These are phyloP conservation scores for Pogonocherus hispidulus DNA, from an alignment of 2,888 invertebrate species.

Conservation along the genomic window DNA sequence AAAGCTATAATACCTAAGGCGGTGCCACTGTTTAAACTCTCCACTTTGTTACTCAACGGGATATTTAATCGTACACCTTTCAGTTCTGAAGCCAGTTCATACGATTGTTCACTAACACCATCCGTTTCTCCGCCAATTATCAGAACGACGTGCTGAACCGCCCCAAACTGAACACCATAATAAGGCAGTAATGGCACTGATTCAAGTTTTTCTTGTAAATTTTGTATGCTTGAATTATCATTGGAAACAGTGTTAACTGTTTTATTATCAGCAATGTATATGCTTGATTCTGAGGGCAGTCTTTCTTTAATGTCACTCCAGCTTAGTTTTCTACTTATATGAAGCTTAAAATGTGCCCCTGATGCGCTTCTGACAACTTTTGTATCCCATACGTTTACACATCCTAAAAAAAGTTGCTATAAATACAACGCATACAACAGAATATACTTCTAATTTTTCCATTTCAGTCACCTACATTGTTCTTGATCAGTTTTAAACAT, in stretches of 20 bases:
- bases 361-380: slow-evolving; percentile 89
- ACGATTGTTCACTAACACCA: slow-evolving; percentile 84
- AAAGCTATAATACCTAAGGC: slow-evolving; percentile 88
- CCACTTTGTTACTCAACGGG: slow-evolving; percentile 81
- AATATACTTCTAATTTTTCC: too few species aligned
- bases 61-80: slow-evolving; percentile 81
- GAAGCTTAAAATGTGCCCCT: slow-evolving; percentile 88
- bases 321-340: slow-evolving; percentile 75
- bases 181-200: slow-evolving; percentile 70
- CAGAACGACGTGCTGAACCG: slow-evolving; percentile 74
- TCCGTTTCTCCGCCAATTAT: slow-evolving; percentile 92
- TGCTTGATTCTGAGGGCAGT: slow-evolving; percentile 70
- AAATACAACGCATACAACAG: too few species aligned
- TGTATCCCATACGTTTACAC: slow-evolving; percentile 90
- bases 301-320: slow-evolving; percentile 76
- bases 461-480: too few species aligned
- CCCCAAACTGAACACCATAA: slow-evolving; percentile 73
- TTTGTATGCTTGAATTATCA: slow-evolving; percentile 3
- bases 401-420: slow-evolving; percentile 78
- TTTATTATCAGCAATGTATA: slow-evolving; percentile 81
- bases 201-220: slow-evolving; percentile 30
- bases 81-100: slow-evolving; percentile 73
- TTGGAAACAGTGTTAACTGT: slow-evolving; percentile 45
- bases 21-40: slow-evolving; percentile 89
- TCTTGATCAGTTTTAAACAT: too few species aligned